phyloP scores from a whole-genome alignment of 2,797 vertebrate genomes.

The Platalea minor region DNA sequence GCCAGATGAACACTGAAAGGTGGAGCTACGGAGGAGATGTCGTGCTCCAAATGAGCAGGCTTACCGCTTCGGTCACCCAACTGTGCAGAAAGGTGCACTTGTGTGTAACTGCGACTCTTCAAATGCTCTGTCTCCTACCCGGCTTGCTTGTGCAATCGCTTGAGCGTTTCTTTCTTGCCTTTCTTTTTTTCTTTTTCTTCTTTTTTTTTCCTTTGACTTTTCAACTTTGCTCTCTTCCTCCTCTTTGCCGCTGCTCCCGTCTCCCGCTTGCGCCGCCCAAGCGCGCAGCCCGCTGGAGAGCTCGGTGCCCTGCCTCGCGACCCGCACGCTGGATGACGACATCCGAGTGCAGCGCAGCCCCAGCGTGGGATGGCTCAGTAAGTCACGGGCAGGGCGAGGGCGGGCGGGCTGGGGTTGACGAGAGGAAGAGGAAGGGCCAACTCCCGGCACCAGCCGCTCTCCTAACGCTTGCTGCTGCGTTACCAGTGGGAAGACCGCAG shows the following conservation, averaged over 20 bases:
- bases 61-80: fast-evolving
- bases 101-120: not conserved
- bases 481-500: not conserved
- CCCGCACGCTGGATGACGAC: slow-evolving; percentile 86
- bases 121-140: slow-evolving; percentile 12
- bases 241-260: slow-evolving; percentile 66
- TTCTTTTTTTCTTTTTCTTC: not conserved
- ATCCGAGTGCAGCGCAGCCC: slow-evolving; percentile 84
- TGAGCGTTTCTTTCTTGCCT: not conserved
- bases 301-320: slow-evolving; percentile 92
- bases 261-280: slow-evolving; percentile 79
- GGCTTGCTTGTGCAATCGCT: slow-evolving; percentile 34
- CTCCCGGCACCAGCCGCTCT: fast-evolving
- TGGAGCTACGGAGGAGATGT: not conserved
- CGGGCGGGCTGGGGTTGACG: not conserved
- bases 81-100: not conserved
- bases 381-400: slow-evolving; percentile 70
- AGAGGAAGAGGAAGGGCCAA: not conserved
- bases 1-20: fast-evolving
- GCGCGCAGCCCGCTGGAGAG: slow-evolving; percentile 91
- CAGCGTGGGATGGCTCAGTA: slow-evolving; percentile 98
- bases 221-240: slow-evolving; percentile 66
- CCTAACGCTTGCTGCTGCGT: not conserved
- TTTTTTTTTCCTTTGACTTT: slow-evolving; percentile 47
- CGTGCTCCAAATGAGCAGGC: not conserved